phyloP scores from a whole-genome alignment of 2,888 invertebrate species.

The Monochamus alternatus region DNA sequence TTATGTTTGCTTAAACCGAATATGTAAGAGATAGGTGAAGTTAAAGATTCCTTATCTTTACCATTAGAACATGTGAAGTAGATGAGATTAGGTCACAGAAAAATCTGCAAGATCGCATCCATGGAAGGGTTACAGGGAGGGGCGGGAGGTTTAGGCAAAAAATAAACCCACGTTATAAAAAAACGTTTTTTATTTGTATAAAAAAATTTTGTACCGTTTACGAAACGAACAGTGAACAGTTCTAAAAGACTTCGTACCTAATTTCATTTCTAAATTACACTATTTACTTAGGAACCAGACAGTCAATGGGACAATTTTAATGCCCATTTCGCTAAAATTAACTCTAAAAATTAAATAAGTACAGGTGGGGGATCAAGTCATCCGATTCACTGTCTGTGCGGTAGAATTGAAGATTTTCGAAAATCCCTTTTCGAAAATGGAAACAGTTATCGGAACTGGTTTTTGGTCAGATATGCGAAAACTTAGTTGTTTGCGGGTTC shows the following conservation, averaged over 20 bases:
- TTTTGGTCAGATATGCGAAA: constrained; percentile 6
- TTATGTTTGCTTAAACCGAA: neutral
- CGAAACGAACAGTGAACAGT: constrained; percentile 51
- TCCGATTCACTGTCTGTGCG: constrained; percentile 37
- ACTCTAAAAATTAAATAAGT: constrained; percentile 58
- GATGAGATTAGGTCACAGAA: constrained; percentile 23
- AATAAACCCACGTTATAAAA: constrained; percentile 37
- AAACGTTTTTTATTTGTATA: constrained; percentile 53
- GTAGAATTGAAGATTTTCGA: constrained; percentile 24
- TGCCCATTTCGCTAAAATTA: constrained; percentile 58
- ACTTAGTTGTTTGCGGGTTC: constrained; percentile 66
- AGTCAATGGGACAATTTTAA: constrained; percentile 57
- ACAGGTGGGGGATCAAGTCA: constrained; percentile 49
- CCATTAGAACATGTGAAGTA: constrained; percentile 21
- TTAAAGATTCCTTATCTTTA: constrained; percentile 32
- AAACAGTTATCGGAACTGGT: neutral
- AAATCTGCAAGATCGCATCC: constrained; percentile 19
- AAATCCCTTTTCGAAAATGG: constrained; percentile 5
- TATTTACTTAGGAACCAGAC: constrained; percentile 52
- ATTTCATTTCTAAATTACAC: constrained; percentile 48
- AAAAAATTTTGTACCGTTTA: constrained; percentile 60
- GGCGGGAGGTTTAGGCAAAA: constrained; percentile 3
- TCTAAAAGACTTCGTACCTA: constrained; percentile 46
- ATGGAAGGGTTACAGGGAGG: constrained; percentile 8
- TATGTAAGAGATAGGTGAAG: constrained; percentile 12